A percentile compares a stretch with the other conserved stretches of the same genome.
Conservation (phyloP, 2,113 vertebrate species). For the Oncorhynchus nerka region DNA sequence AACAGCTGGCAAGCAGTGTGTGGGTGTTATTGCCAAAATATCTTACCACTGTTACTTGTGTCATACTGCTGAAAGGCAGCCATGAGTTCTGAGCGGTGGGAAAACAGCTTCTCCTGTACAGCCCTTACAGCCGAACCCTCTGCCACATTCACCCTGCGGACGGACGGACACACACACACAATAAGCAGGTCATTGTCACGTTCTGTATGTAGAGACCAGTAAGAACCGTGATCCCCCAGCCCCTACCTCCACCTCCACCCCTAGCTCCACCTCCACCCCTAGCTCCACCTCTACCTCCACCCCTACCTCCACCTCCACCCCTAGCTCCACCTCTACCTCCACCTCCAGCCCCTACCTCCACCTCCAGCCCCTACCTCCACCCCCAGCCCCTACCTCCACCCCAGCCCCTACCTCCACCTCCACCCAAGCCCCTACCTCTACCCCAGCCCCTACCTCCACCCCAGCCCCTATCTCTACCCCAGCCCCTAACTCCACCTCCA, state of each 20-base stretch:
- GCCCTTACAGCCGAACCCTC: constrained; percentile 86
- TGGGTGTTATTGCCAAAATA: neutral
- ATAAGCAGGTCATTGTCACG: neutral
- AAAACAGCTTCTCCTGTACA: constrained; percentile 86
- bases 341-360: no score
- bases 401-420: no score
- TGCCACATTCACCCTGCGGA: constrained; percentile 78
- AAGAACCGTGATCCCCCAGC: no score
- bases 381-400: no score
- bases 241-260: no score
- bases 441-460: accelerated
- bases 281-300: no score
- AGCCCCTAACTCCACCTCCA: accelerated
- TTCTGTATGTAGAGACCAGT: no score
- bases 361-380: no score
- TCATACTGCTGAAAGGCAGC: constrained; percentile 80
- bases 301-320: no score
- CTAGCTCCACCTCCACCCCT: no score
- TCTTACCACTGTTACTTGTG: constrained; percentile 9
- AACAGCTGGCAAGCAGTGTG: neutral
- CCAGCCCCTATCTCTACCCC: accelerated
- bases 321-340: accelerated
- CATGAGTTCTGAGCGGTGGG: constrained; percentile 83
- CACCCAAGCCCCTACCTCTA: no score
- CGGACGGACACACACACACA: constrained; percentile 23